Conservation (phyloP, 1,140 invertebrate species). For the Bombus balteatus region DNA sequence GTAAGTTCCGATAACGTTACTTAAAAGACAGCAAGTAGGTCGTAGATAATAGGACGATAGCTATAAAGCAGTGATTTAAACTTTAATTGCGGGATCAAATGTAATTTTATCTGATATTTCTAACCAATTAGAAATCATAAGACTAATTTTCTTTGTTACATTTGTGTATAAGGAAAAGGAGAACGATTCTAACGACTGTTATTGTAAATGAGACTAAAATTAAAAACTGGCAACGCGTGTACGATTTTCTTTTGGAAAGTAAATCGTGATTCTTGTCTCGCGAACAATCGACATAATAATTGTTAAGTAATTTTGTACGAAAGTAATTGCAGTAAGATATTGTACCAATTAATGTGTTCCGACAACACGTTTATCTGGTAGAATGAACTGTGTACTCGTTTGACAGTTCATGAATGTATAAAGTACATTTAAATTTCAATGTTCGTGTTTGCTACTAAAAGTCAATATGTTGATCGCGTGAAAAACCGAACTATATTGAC, state of each 20-base stretch:
- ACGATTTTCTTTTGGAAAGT: background rate
- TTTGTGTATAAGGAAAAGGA: background rate
- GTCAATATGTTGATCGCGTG: background rate
- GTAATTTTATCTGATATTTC: background rate
- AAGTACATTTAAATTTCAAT: background rate
- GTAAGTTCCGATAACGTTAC: background rate
- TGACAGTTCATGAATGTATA: background rate
- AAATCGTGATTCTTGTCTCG: background rate
- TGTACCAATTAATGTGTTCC: constrained; percentile 55
- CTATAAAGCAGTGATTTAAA: too few species aligned
- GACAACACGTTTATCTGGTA: background rate
- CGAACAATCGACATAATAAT: background rate
- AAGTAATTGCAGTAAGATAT: constrained; percentile 7
- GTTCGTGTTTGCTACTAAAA: background rate
- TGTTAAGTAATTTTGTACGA: constrained; percentile 41
- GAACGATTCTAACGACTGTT: background rate
- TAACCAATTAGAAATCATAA: background rate
- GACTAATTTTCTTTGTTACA: background rate
- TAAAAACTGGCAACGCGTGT: constrained; percentile 23
- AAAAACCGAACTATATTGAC: background rate
- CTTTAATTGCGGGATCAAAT: background rate
- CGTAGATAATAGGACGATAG: background rate
- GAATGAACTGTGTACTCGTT: background rate
- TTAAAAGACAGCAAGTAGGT: background rate
- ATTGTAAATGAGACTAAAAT: constrained; percentile 24